phyloP scores from a whole-genome alignment of 2,113 vertebrate genomes.

The Henicopernis longicauda region DNA sequence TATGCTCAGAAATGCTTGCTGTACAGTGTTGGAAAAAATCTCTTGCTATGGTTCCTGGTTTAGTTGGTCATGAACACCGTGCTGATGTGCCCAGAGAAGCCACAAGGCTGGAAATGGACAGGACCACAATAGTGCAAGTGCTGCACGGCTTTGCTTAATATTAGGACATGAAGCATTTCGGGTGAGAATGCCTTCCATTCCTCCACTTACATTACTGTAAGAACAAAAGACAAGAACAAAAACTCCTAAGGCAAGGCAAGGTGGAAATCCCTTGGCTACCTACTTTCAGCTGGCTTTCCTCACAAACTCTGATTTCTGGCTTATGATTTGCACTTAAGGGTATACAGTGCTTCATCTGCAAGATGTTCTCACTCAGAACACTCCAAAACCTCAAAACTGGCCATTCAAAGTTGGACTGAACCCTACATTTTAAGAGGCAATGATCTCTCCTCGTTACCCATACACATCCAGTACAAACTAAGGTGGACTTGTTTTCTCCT shows the following conservation, averaged over 20 bases:
- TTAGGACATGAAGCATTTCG: not conserved
- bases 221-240: not conserved
- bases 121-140: fast-evolving
- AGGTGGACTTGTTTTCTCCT: not conserved
- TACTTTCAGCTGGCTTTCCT: not conserved
- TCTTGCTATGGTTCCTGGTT: not conserved
- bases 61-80: not conserved
- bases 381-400: not conserved
- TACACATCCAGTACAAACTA: fast-evolving
- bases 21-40: not conserved
- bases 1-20: not conserved
- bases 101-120: not conserved
- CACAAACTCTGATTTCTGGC: not conserved
- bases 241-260: not conserved
- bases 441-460: not conserved
- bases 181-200: not conserved
- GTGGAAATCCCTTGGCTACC: not conserved
- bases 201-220: not conserved
- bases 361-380: not conserved
- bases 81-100: not conserved
- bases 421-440: not conserved
- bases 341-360: not conserved
- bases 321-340: not conserved
- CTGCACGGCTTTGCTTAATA: not conserved
- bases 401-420: not conserved